phyloP scores from a whole-genome alignment of 2,888 invertebrate genomes.

The Drosophila seclusa region DNA sequence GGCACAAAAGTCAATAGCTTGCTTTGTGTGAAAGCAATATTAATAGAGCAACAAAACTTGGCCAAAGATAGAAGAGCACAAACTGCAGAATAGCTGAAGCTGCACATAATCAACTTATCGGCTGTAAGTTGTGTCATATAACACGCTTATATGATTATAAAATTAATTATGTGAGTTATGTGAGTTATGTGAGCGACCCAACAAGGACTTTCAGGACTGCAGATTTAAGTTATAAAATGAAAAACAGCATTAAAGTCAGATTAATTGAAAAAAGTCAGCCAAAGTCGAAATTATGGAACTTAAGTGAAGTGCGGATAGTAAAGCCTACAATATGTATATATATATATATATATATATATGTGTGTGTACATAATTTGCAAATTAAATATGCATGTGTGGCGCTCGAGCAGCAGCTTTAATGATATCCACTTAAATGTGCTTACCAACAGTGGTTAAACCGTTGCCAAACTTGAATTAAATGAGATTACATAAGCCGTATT shows the following conservation, averaged over 20 bases:
- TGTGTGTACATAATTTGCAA: slow-evolving; percentile 2
- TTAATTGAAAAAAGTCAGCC: background rate
- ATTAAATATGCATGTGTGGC: slow-evolving; percentile 18
- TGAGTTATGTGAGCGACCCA: background rate
- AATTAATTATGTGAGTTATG: background rate
- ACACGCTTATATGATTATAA: background rate
- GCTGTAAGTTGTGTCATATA: background rate
- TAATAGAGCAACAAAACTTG: slow-evolving; percentile 4
- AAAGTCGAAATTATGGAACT: background rate
- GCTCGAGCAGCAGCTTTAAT: slow-evolving; percentile 5
- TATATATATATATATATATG: background rate
- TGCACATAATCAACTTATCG: background rate
- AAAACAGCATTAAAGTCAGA: background rate
- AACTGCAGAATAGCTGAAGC: background rate
- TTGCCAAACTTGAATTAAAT: background rate
- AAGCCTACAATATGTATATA: background rate
- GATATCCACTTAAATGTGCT: slow-evolving; percentile 1
- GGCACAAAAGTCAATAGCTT: slow-evolving; percentile 41
- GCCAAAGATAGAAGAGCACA: background rate
- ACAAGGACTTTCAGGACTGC: background rate
- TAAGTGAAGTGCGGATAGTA: slow-evolving; percentile 1
- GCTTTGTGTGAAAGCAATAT: slow-evolving; percentile 16
- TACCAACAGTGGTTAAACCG: slow-evolving; percentile 8
- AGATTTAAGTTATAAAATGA: background rate
- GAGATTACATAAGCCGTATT: no score